Evolutionary conservation across 2,888 invertebrate species (phyloP).

Genomic region (Coecobrya sp.): DNA sequence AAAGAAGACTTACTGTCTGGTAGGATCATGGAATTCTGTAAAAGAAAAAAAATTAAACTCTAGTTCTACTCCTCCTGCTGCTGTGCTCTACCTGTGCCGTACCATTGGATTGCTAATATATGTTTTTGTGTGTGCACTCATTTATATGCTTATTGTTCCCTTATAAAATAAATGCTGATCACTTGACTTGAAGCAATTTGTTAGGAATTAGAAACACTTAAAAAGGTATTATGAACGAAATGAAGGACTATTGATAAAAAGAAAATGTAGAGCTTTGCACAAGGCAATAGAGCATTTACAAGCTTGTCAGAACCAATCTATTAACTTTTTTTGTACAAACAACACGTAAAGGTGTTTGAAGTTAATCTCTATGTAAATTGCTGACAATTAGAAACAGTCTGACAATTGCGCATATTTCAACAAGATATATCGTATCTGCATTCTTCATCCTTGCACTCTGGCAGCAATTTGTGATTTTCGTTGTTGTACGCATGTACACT

Average conservation of each 20-base stretch:
- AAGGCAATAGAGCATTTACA: neutral
- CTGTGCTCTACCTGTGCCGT: neutral
- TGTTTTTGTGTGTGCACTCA: no score
- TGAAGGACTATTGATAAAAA: conserved; percentile 37
- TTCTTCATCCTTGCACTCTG: neutral
- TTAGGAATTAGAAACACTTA: conserved; percentile 51
- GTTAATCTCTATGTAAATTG: neutral
- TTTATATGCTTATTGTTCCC: neutral
- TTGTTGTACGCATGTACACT: neutral
- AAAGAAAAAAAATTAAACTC: conserved; percentile 22
- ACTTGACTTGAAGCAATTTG: conserved; percentile 37
- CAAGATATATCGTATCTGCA: neutral
- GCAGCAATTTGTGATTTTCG: conserved; percentile 1
- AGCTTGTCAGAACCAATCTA: conserved; percentile 24
- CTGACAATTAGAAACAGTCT: conserved; percentile 7
- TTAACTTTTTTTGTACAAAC: conserved; percentile 24
- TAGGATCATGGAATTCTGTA: conserved; percentile 50
- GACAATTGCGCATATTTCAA: conserved; percentile 14
- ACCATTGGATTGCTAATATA: neutral
- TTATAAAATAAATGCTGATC: conserved; percentile 41
- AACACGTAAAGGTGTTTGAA: conserved; percentile 20
- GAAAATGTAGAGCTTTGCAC: neutral
- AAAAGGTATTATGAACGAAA: conserved; percentile 38
- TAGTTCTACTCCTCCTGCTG: neutral
- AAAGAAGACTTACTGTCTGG: conserved; percentile 67